Evolutionary conservation across 1,140 invertebrate species (phyloP).

Genomic region (Papilio helenus): DNA sequence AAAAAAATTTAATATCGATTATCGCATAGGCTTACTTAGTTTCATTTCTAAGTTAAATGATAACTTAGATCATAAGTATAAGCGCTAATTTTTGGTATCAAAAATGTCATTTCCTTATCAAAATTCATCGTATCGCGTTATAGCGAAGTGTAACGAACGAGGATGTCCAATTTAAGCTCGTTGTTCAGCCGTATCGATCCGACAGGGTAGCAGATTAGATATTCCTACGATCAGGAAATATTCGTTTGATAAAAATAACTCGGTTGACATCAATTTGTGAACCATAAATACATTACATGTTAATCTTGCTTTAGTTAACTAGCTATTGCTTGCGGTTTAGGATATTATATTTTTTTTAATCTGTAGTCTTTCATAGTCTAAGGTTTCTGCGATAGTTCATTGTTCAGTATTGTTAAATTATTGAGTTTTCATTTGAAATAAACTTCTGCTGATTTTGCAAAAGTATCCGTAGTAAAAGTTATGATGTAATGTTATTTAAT

Average conservation of each 20-base stretch:
- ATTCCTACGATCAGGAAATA: background rate
- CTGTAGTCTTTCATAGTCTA: background rate
- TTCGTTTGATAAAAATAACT: background rate
- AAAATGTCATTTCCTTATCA: background rate
- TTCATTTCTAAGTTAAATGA: too few species aligned
- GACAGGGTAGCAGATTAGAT: conserved; percentile 1
- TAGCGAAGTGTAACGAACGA: background rate
- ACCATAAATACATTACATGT: too few species aligned
- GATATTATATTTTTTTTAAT: background rate
- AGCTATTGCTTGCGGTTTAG: too few species aligned
- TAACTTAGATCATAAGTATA: background rate
- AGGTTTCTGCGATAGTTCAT: background rate
- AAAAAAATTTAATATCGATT: background rate
- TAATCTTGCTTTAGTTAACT: too few species aligned
- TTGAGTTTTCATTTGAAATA: background rate
- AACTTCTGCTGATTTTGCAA: background rate
- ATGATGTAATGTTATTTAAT: background rate
- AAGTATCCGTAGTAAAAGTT: background rate
- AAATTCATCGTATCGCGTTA: background rate
- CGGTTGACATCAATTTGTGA: background rate
- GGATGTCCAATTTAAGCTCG: conserved; percentile 3
- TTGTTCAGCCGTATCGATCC: conserved; percentile 4
- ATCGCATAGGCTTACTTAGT: too few species aligned
- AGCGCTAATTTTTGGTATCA: background rate
- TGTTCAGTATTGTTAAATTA: too few species aligned